phyloP scores from a whole-genome alignment of 1,140 invertebrate species.

The Lepidotrigona ventralis region DNA sequence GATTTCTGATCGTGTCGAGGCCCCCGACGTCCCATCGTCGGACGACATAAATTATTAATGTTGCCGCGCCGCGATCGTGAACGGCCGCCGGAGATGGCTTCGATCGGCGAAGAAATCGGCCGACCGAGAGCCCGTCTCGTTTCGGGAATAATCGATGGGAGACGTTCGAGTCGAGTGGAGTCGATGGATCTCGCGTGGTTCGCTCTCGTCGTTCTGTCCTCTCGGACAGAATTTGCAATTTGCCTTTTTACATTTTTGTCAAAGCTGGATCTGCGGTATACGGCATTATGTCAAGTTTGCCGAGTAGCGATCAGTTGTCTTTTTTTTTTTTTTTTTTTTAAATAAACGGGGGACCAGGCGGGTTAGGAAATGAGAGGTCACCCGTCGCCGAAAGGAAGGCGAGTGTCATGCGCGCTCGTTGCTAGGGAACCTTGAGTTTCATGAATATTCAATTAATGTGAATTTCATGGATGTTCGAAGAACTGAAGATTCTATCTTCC shows the following conservation, averaged over 20 bases:
- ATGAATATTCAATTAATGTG: constrained; percentile 36
- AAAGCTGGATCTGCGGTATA: not conserved
- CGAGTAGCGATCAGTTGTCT: not conserved
- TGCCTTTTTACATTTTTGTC: not conserved
- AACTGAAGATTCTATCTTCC: constrained; percentile 18
- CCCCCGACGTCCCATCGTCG: constrained; percentile 64
- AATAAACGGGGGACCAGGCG: not conserved
- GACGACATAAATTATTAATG: constrained; percentile 72
- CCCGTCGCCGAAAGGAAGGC: not conserved
- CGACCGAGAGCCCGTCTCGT: constrained; percentile 43
- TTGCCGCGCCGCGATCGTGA: constrained; percentile 64
- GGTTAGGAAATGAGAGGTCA: not conserved
- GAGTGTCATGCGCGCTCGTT: constrained; percentile 10
- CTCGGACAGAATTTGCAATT: not conserved
- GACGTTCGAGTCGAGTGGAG: not conserved
- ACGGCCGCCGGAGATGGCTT: constrained; percentile 47
- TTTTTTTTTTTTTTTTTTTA: not conserved
- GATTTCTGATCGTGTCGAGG: constrained; percentile 70
- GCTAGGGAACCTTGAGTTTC: not conserved
- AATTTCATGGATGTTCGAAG: constrained; percentile 27
- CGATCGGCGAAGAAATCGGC: constrained; percentile 50
- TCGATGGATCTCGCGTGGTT: too few species aligned
- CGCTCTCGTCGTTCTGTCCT: not conserved
- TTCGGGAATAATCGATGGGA: constrained; percentile 33
- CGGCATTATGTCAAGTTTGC: not conserved